Base-by-base conservation (phyloP, 2,888 invertebrate species). In the Schrankia costaestrigalis region DNA sequence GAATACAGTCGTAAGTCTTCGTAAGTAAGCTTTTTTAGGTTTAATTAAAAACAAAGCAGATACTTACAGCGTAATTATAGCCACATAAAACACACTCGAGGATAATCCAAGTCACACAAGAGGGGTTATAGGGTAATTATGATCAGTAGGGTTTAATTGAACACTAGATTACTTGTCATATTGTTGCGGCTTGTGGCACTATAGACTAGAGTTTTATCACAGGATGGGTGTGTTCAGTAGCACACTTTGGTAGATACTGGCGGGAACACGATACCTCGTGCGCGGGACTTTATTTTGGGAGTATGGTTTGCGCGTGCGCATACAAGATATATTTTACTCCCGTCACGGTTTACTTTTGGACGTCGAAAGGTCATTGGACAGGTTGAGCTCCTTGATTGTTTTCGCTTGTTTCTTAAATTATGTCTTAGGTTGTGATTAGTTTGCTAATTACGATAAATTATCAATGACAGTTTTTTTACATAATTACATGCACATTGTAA, bases 321-420 rank as follows among this genome's bases (percentile, higher is more conserved):
- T 56, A 23, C 19, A 26, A 46, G 61, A 71, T 72, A 70, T 74
- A 75, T 76, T 75, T 77, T 74, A 64, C 57, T 65, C 66, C 66
- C 78, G 78, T 78, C 83, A 79, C 69, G 71, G 75, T 74, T 77
- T 78, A 75, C 78, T 81, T 86, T 82, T 78, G 78, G 78, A 78
- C 61, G 54, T 46, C 48, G 72, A 87, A 87, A 87, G 86, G 86
- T 87, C 86, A 77, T 81, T 85, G 86, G 80, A 86, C 86, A 86
- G 69, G 53, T 64, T 51, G 25, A 8, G 15, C 7, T n/a, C n/a
- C n/a, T 40, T 45, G 65, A 64, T 72, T 74, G 70, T 75, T 71
- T 72, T 62, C 48, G 36, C 22, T 27, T 14, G 19, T 21, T 31
- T 24, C 36, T 35, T 32, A 7, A 37, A 31, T n/a, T n/a, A n/a